Evolutionary conservation across 1,140 invertebrate species (phyloP), one percentile per base, ranked within the genome.

Genomic region (Daktulosphaira vitifoliae): DNA sequence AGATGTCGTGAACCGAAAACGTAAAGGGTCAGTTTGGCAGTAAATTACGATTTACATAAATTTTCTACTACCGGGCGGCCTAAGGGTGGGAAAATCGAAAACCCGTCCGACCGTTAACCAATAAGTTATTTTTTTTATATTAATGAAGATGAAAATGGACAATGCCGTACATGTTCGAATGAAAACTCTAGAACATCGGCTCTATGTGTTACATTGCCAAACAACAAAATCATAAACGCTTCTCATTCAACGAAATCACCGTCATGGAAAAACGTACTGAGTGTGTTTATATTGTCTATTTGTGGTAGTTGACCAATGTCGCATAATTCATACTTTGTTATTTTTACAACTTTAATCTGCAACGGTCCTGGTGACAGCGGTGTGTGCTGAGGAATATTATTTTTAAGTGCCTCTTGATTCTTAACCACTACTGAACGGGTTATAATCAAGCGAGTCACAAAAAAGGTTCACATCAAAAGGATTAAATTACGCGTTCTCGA

Each of bases 1-100:
- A 8, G 15, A 13, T 1, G 39, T 15, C n/a, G 39, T 15, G n/a
- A n/a, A 33, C 29, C 29, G 29, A 33, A 33, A 5, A 33, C 29
- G 39, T 26, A 8, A 26, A 44, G 5, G 52, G 37, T 54, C 37
- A 54, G 20, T 46, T 26, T 59, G 37, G 54, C 54, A 59, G 54
- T 59, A 59, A 46, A 59, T 59, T 59, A 59, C 39, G 54, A 59
- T 59, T 59, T 59, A 29, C 54, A 59, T 59, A 59, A 59, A 59
- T 59, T 59, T 59, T 38, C 29, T 33, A 33, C 29, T 33, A 33
- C 25, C 23, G 54, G 39, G 11, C 39, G 23, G 22, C 7, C 23
- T 22, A 37, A 59, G 54, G 54, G 54, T 59, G 54, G 38, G 54
- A 59, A 59, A 59, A 3, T 16, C 23, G 2, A 11, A 20, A 33